Conservation (phyloP, 2,888 invertebrate species). For the Brenthis hecate region DNA sequence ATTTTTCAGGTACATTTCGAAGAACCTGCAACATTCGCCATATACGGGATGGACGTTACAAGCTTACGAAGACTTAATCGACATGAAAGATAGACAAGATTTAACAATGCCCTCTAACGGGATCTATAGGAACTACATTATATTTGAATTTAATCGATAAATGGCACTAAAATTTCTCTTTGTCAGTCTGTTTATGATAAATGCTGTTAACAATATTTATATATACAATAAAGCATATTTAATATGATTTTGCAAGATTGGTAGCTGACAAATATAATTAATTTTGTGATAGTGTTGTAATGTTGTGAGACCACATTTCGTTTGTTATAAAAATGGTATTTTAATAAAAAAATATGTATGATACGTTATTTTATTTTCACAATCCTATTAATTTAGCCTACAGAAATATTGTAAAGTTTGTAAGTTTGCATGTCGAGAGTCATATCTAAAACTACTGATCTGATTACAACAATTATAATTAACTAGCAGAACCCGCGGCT, state of each 20-base stretch:
- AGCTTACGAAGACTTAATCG: conserved; percentile 67
- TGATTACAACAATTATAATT: no score
- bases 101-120: not conserved
- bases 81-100: conserved; percentile 48
- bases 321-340: conserved; percentile 3
- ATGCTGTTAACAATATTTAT: no score
- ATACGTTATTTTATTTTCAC: no score
- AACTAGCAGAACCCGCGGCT: no score
- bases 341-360: not conserved
- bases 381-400: no score
- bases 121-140: not conserved
- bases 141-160: not conserved
- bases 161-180: not conserved
- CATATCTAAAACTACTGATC: no score
- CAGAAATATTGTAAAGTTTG: no score
- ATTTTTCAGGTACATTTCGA: conserved; percentile 57
- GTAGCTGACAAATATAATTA: not conserved
- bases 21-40: conserved; percentile 56
- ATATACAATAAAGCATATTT: no score
- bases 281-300: conserved; percentile 13
- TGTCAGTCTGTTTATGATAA: no score
- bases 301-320: conserved; percentile 20
- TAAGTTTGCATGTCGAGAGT: no score
- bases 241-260: no score
- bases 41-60: conserved; percentile 73